Evolutionary conservation across 2,797 vertebrate genomes (phyloP), one percentile per base, ranked within the genome.

Genomic region (Buceros bicornis): DNA sequence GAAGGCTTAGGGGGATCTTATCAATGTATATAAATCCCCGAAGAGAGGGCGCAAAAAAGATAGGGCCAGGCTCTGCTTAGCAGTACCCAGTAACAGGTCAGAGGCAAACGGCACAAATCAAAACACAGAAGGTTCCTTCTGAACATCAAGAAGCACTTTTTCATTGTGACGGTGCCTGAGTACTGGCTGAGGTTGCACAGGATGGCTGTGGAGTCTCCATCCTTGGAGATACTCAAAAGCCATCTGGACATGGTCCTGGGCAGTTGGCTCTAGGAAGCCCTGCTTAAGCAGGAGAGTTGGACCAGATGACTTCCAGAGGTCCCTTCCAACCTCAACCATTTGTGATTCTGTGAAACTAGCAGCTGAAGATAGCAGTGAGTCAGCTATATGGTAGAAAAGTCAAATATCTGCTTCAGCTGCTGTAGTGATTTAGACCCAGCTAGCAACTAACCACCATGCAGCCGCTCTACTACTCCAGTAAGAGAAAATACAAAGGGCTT

Each of bases 201-300:
- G 10, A 26, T 57, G 13, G 13, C 1, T 66, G 31, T 6, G 7
- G 12, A 56, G 15, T 42, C n/a, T 37, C 5, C 0, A 14, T 26
- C 40, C 25, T 26, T 45, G 16, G 50, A 67, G 31, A 48, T n/a
- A 69, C 2, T 73, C 7, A 10, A 37, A 64, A 79, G 37, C 8
- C 14, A 14, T 53, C 24, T 1, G 2, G 50, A 84, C 8, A 1
- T 0, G 7, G 42, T 15, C 22, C 28, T 43, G 33, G 25, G 22
- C 60, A 84, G 11, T 16, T 6, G 10, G 9, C 24, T 66, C 8
- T 10, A 37, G 1, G 8, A 10, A 25, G 33, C 56, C 18, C 31
- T 79, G 29, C 29, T 13, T 37, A 5, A 82, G 37, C 37, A 54
- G 14, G 1, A 7, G 2, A 3, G 5, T 8, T 40, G 45, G 19